These are phyloP conservation scores for Anoncus sp. DNA, from an alignment of 2,888 invertebrate genomes.

Conservation along the genomic window DNA sequence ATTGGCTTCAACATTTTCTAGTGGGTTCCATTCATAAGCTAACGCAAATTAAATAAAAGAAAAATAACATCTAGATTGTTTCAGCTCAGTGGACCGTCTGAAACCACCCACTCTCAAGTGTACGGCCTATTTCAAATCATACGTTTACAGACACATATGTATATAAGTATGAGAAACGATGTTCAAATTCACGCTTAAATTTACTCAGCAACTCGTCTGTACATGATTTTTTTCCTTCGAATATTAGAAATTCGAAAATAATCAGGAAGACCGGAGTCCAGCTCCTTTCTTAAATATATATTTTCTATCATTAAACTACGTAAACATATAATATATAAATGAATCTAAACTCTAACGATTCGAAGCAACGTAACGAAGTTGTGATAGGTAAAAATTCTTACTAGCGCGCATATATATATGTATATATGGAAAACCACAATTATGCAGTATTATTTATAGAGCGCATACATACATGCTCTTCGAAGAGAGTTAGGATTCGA, in stretches of 20 bases:
- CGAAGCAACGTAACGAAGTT: slow-evolving; percentile 52
- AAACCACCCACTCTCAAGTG: neutral
- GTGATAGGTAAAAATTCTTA: slow-evolving; percentile 47
- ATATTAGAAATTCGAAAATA: slow-evolving; percentile 29
- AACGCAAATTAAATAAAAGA: neutral
- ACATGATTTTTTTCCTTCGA: slow-evolving; percentile 31
- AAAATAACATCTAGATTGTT: no score
- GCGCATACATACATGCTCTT: neutral
- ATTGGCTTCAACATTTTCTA: no score
- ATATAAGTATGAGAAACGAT: slow-evolving; percentile 23
- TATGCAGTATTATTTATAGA: slow-evolving; percentile 12
- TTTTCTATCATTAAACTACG: slow-evolving; percentile 8
- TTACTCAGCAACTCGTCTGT: slow-evolving; percentile 43
- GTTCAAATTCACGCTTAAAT: slow-evolving; percentile 25
- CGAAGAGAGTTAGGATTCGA: slow-evolving; percentile 17
- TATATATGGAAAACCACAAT: slow-evolving; percentile 11
- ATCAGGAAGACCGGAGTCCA: slow-evolving; percentile 53
- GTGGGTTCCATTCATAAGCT: no score
- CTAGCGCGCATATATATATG: slow-evolving; percentile 5
- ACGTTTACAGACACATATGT: slow-evolving; percentile 1
- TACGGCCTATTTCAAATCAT: neutral
- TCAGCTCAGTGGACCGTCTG: neutral
- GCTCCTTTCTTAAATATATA: slow-evolving; percentile 42
- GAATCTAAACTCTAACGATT: slow-evolving; percentile 53
- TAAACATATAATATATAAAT: slow-evolving; percentile 46